phyloP scores from a whole-genome alignment of 2,113 vertebrate genomes.

The Paralichthys olivaceus region DNA sequence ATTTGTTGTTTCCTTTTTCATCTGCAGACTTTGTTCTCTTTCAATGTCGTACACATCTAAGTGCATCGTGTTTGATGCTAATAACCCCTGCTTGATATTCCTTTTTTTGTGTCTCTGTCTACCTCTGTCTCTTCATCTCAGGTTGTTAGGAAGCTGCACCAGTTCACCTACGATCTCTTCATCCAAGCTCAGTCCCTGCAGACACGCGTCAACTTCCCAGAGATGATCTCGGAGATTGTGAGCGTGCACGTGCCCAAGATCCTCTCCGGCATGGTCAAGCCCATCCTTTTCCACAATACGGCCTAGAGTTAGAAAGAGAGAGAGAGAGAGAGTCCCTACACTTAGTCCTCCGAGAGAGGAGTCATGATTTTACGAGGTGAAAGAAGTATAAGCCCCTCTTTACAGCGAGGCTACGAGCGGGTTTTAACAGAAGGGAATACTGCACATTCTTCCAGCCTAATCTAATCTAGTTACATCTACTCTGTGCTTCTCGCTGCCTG shows the following conservation, averaged over 20 bases:
- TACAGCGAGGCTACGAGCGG: neutral
- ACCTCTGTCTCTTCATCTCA: constrained; percentile 54
- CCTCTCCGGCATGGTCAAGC: constrained; percentile 94
- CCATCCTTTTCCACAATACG: constrained; percentile 92
- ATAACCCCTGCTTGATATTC: neutral
- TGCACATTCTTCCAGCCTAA: constrained; percentile 58
- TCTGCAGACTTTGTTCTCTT: constrained; percentile 25
- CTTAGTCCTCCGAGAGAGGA: neutral
- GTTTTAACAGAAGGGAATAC: constrained; percentile 25
- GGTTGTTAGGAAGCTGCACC: constrained; percentile 94
- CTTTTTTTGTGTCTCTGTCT: neutral
- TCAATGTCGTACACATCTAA: neutral
- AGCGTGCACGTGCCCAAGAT: constrained; percentile 97
- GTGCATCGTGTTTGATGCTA: neutral
- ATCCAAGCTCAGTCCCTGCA: constrained; percentile 89
- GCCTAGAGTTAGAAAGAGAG: constrained; percentile 42
- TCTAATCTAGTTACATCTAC: constrained; percentile 50
- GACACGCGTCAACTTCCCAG: constrained; percentile 91
- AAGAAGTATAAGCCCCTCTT: neutral
- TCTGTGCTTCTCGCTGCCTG: constrained; percentile 54
- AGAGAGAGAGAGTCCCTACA: neutral
- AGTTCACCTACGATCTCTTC: constrained; percentile 96
- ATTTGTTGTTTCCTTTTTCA: constrained; percentile 15
- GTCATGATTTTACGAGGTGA: constrained; percentile 23
- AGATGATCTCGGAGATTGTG: constrained; percentile 98